Evolutionary conservation across 2,113 vertebrate genomes (phyloP).

Genomic region (Peromyscus maniculatus): DNA sequence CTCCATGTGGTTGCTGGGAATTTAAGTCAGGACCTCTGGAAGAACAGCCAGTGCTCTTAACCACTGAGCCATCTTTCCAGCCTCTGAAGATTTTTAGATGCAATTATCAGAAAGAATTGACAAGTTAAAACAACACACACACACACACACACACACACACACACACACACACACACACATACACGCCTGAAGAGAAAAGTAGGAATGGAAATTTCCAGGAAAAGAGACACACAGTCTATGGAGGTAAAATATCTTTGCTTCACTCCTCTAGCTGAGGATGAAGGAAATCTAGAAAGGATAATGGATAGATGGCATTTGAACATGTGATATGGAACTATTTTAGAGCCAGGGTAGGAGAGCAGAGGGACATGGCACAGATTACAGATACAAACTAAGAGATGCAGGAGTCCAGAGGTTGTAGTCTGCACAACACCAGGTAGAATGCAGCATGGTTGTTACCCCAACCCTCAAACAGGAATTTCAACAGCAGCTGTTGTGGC

Average conservation of each 20-base stretch:
- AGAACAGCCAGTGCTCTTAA: too few relatives aligned
- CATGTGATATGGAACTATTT: neutral
- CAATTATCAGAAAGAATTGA: neutral
- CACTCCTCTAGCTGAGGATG: neutral
- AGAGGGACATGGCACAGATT: neutral
- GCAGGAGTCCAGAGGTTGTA: neutral
- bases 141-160: neutral
- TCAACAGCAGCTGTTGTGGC: neutral
- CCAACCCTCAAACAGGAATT: neutral
- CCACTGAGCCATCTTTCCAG: too few relatives aligned
- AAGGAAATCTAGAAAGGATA: neutral
- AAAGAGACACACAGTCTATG: neutral
- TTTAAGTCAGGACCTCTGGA: too few relatives aligned
- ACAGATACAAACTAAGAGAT: neutral
- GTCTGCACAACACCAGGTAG: neutral
- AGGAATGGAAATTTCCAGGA: neutral
- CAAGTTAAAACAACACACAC: neutral
- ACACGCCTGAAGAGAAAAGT: neutral
- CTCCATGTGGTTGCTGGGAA: too few relatives aligned
- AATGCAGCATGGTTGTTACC: neutral
- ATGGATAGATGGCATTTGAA: neutral
- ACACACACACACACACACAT: rapidly evolving
- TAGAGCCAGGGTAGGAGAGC: neutral
- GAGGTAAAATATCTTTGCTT: neutral
- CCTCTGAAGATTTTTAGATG: neutral